A percentile compares a stretch with the other conserved stretches of the same genome.
These are phyloP conservation scores for Amblyjoppa fuscipennis DNA, from an alignment of 2,888 invertebrate species.

Conservation along the genomic window DNA sequence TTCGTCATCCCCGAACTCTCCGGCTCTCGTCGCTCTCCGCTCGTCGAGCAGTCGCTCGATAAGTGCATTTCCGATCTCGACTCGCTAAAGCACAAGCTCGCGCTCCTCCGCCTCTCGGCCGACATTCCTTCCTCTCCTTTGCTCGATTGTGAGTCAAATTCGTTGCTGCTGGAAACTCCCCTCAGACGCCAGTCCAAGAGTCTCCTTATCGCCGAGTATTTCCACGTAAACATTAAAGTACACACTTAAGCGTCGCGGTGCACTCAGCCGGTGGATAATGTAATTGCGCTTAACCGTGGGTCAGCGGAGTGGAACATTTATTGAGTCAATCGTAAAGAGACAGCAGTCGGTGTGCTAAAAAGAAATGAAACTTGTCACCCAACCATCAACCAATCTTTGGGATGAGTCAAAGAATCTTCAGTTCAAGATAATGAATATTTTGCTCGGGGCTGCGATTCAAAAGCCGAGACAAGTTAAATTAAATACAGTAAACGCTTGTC, in stretches of 20 bases:
- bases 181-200: slow-evolving; percentile 3
- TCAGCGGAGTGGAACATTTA: background rate
- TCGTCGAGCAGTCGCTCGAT: slow-evolving; percentile 65
- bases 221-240: slow-evolving; percentile 37
- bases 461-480: no score
- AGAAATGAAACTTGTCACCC: background rate
- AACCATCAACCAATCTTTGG: background rate
- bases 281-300: slow-evolving; percentile 8
- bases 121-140: slow-evolving; percentile 58
- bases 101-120: slow-evolving; percentile 60
- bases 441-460: no score
- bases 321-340: background rate
- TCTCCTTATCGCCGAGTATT: slow-evolving; percentile 13
- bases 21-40: slow-evolving; percentile 31
- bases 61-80: slow-evolving; percentile 70
- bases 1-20: slow-evolving; percentile 61
- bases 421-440: no score
- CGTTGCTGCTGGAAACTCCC: background rate
- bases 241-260: slow-evolving; percentile 7
- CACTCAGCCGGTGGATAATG: background rate
- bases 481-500: no score
- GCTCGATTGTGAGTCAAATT: slow-evolving; percentile 63
- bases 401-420: no score
- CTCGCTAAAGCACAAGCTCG: slow-evolving; percentile 54
- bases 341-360: background rate